Evolutionary conservation across 2,797 vertebrate species (phyloP), one percentile per base, ranked within the genome.

Genomic region (Potorous gilbertii): DNA sequence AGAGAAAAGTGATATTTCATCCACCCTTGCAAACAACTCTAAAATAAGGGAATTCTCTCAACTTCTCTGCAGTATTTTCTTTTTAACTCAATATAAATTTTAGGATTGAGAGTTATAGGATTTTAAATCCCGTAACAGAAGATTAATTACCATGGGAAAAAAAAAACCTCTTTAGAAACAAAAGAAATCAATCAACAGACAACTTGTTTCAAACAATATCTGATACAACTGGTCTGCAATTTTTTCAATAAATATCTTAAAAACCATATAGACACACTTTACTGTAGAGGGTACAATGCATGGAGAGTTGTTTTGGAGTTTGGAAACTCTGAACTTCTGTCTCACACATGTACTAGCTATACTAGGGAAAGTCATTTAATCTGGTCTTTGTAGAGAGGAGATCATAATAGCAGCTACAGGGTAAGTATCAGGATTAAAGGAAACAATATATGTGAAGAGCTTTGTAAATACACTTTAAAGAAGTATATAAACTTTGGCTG

Each of bases 21-120:
- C 52, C 96, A 52, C 87, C 52, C 96, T 97, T 94, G 55, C 89
- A 93, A 94, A 92, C 66, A 95, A 91, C 40, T 87, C n/a, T 10
- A 46, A 87, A 87, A 81, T 40, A 81, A 81, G 21, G 10, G 40
- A 87, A 87, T 10, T 46, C 34, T 66, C 21, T 81, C 40, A 87
- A 34, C 40, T 87, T 87, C 40, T 50, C 40, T 87, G 2, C 40
- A 81, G 27, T 27, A 81, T 46, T 46, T 81, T 92, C 52, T 92
- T 40, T 94, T 90, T 92, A 87, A 94, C 5, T 93, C 29, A 90
- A 52, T 52, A 57, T 50, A 97, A 90, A 55, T 31, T 57, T 95
- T 92, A 95, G 46, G 52, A 11, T 94, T 96, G 21, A 87, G 59
- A 96, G 90, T 40, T 55, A 87, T 56, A 74, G 8, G 90, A 94